Base-by-base conservation (phyloP, 2,113 vertebrate species). In the Rhinolophus ferrumequinum region DNA sequence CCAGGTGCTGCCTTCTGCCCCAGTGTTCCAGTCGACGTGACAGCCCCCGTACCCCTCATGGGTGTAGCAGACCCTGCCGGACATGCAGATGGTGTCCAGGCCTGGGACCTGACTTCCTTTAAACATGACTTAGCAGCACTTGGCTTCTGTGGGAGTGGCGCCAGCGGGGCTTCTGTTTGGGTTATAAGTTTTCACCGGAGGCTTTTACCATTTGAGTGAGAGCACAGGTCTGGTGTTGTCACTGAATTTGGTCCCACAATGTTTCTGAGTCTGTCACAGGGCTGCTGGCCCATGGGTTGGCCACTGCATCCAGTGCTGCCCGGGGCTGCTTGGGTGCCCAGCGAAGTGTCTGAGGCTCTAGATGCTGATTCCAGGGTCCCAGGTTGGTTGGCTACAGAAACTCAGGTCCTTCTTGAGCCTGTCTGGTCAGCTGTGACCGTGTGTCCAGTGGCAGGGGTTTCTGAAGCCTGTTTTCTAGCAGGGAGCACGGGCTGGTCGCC, bases 401-500 rank as follows among this genome's bases (percentile, higher is more conserved):
- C 75, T n/a, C 0, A 0, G 11, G 24, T 35, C n/a, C 19, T 18
- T 58, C 3, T 35, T 3, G 18, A 30, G 16, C 18, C 54, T 38
- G 24, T 47, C 26, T 4, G 4, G 26, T 35, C 33, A 2, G 3
- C 47, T 58, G 35, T 21, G 44, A 19, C 24, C 30, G 4, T 22
- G 5, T 30, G 44, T 10, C 66, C 14, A 4, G 41, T 0, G 0
- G 33, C 12, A 21, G 44, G 54, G 67, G 7, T 44, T 30, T 12
- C 14, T 5, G 30, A 77, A 81, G 69, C 15, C 56, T 6, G 35
- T 24, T 93, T 44, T 81, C 0, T 12, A 66, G 8, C 21, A 24
- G 30, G 26, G 44, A 54, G 7, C n/a, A 1, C 0, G 0, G 3
- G 24, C 18, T 38, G 15, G 12, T 47, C 10, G 0, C 13, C 8